These are phyloP conservation scores for Sphaerophoria taeniata DNA, from an alignment of 2,888 invertebrate genomes.

Conservation along the genomic window DNA sequence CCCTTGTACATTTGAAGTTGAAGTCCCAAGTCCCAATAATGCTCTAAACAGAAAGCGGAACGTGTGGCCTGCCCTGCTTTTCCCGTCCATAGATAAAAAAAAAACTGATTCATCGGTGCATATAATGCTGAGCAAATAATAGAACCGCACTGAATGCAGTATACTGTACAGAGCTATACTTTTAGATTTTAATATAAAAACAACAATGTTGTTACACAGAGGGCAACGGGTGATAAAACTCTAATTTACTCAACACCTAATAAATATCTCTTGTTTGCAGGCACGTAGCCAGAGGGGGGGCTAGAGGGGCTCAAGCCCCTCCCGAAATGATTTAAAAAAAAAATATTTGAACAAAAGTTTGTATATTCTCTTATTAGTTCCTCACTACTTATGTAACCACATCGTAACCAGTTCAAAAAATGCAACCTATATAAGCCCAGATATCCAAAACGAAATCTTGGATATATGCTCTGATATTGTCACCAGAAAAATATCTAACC, in stretches of 20 bases:
- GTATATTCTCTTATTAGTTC: too few species aligned
- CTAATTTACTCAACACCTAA: slow-evolving; percentile 70
- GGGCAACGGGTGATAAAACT: slow-evolving; percentile 47
- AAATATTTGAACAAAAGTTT: too few species aligned
- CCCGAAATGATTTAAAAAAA: too few species aligned
- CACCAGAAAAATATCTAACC: too few species aligned
- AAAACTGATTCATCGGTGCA: slow-evolving; percentile 72
- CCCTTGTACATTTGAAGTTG: too few species aligned
- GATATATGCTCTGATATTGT: too few species aligned
- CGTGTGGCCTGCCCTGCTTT: slow-evolving; percentile 54
- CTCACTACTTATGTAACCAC: too few species aligned
- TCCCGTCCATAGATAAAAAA: slow-evolving; percentile 53
- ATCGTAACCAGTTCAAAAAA: too few species aligned
- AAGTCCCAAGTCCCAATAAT: background rate
- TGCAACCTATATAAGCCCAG: too few species aligned
- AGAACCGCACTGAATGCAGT: slow-evolving; percentile 37
- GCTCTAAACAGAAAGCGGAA: background rate
- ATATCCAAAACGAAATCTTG: too few species aligned
- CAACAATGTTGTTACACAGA: background rate
- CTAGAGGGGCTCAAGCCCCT: too few species aligned
- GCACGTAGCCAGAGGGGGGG: too few species aligned
- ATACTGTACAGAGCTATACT: background rate
- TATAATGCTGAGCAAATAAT: slow-evolving; percentile 70
- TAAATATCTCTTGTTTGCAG: slow-evolving; percentile 69
- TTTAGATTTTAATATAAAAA: slow-evolving; percentile 9